Evolutionary conservation across 2,113 vertebrate genomes (phyloP).

Genomic region (Amblyornis subalaris): DNA sequence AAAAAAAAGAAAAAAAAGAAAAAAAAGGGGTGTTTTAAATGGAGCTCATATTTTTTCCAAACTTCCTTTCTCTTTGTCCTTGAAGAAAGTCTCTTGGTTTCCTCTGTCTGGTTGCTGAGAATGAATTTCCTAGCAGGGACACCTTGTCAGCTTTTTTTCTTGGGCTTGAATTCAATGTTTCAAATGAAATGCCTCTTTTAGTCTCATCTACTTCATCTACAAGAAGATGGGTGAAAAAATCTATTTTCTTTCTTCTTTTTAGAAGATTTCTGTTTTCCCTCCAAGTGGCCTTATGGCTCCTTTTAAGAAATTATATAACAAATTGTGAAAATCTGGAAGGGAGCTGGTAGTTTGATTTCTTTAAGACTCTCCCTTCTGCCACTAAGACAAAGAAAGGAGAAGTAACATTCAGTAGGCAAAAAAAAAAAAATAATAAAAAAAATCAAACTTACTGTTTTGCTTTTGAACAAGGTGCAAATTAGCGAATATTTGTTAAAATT

Average conservation of each 20-base stretch:
- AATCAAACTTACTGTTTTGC: constrained; percentile 40
- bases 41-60: constrained; percentile 14
- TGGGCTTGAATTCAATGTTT: constrained; percentile 22
- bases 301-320: constrained; percentile 58
- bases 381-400: constrained; percentile 53
- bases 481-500: constrained; percentile 65
- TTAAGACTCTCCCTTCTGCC: constrained; percentile 42
- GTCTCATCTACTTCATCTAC: constrained; percentile 39
- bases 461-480: constrained; percentile 66
- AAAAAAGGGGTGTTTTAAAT: neutral
- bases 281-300: constrained; percentile 24
- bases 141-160: constrained; percentile 31
- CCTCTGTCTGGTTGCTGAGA: neutral
- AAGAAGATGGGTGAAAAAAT: constrained; percentile 9
- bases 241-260: constrained; percentile 51
- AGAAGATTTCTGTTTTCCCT: neutral
- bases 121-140: constrained; percentile 20
- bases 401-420: neutral
- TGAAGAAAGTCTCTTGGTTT: constrained; percentile 33
- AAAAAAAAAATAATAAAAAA: neutral
- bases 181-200: constrained; percentile 50
- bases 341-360: constrained; percentile 38
- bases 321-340: constrained; percentile 44
- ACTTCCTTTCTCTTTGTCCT: constrained; percentile 25
- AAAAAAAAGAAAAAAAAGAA: neutral